Evolutionary conservation across 2,797 vertebrate species (phyloP).

Genomic region (Fistularia tabacaria): DNA sequence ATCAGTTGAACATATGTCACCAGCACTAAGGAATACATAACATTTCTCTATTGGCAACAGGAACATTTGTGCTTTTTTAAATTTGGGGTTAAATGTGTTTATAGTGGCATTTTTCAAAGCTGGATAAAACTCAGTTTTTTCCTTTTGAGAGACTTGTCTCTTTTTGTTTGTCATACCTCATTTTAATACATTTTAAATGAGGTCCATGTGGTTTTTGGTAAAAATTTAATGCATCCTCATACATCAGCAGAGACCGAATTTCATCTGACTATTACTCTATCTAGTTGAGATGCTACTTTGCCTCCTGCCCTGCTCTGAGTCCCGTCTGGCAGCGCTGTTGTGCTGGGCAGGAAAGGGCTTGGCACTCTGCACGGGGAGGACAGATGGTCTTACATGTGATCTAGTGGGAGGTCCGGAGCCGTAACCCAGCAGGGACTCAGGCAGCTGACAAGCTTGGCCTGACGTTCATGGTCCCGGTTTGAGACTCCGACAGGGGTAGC

Average conservation of each 20-base stretch:
- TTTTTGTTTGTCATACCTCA: constrained; percentile 29
- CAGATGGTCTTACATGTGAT: constrained; percentile 69
- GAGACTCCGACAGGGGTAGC: constrained; percentile 23
- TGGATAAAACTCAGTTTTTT: not conserved
- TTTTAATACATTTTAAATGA: constrained; percentile 45
- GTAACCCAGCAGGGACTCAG: constrained; percentile 46
- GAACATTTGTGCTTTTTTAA: no score
- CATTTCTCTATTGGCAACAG: no score
- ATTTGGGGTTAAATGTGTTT: no score
- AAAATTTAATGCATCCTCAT: constrained; percentile 37
- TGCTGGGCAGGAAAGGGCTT: constrained; percentile 43
- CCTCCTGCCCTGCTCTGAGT: constrained; percentile 36
- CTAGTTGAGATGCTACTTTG: constrained; percentile 27
- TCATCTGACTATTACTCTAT: constrained; percentile 33
- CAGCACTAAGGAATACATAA: no score
- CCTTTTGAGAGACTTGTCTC: constrained; percentile 7
- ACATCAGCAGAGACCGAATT: constrained; percentile 30
- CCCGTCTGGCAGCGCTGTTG: constrained; percentile 44
- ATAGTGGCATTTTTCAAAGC: no score
- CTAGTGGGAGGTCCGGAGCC: constrained; percentile 58
- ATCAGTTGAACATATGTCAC: no score
- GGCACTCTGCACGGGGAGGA: constrained; percentile 46
- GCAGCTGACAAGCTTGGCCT: constrained; percentile 57
- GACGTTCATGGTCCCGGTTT: constrained; percentile 30
- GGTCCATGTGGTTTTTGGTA: constrained; percentile 35